Percentiles rank a stretch among this genome's conserved stretches.
phyloP scores from a whole-genome alignment of 2,113 vertebrate genomes.

The Balaeniceps rex region DNA sequence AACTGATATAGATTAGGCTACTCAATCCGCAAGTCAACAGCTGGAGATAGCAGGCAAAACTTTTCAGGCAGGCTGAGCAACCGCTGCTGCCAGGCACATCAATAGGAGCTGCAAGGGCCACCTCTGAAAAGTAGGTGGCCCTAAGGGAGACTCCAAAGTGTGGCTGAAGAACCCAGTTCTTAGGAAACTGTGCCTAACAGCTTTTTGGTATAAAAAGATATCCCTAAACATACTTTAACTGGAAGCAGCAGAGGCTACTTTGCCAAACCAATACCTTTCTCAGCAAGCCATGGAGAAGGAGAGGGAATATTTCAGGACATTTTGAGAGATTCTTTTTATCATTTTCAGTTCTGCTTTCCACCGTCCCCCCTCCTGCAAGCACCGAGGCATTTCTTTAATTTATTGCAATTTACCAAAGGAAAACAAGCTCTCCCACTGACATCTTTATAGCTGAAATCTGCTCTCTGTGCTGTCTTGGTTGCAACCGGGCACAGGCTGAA shows the following conservation, averaged over 20 bases:
- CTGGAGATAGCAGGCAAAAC: not conserved
- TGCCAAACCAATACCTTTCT: not conserved
- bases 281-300: not conserved
- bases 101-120: not conserved
- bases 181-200: not conserved
- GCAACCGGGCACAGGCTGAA: constrained; percentile 16
- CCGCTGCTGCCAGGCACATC: not conserved
- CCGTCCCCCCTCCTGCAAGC: not conserved
- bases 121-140: not conserved
- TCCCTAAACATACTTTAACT: not conserved
- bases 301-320: not conserved
- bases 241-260: not conserved
- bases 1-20: not conserved
- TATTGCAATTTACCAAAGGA: not conserved
- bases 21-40: not conserved
- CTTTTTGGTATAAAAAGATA: not conserved
- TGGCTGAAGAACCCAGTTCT: not conserved
- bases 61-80: not conserved
- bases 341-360: not conserved
- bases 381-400: not conserved
- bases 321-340: not conserved
- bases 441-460: not conserved
- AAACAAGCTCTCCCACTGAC: not conserved
- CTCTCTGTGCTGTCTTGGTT: constrained; percentile 13
- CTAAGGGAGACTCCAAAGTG: not conserved